Base-by-base conservation (phyloP, 92 coral and sea anemone genomes). In the Parazoanthus darwini region DNA sequence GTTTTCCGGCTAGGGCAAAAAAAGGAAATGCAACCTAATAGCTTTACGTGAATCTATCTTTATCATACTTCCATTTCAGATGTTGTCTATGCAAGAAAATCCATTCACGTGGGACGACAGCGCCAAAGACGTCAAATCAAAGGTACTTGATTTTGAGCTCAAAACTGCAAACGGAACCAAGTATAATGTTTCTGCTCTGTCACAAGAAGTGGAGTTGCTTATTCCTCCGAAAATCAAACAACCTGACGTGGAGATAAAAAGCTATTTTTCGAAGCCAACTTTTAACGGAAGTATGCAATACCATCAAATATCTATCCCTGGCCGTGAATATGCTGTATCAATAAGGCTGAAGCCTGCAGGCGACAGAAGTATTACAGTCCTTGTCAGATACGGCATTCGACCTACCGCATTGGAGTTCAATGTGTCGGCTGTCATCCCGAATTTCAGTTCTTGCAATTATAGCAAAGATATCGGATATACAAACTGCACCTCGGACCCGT, bases 51-150 rank as follows among this genome's bases (percentile, higher is more conserved):
- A 58, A 58, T 63, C 7, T 63, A 20, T 5, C 38, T 0, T 20
- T 23, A 44, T 48, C 16, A 43, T n/a, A 22, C 22, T 20, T 77
- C 70, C 16, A 46, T 58, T 73, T 4, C 70, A 95, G 98, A 78
- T 95, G 87, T 87, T 95, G 22, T 88, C 98, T 15, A 79, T 93
- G 82, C 44, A 77, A 78, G 73, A 65, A 35, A 96, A 96, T 79
- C 94, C 98, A 8, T 96, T 83, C 86, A 88, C 97, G 3, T 96
- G 99, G 99, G 96, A 90, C 87, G 81, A 89, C 15, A 88, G 94
- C 71, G 96, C 98, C 5, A 82, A 77, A 13, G 50, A 90, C 59
- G 93, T 96, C 82, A 93, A 90, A 81, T 93, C 99, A 7, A 67
- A 91, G 9, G 96, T 95, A 59, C 91, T 96, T 42, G 93, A 93